Evolutionary conservation across 2,113 vertebrate species (phyloP), one percentile per base, ranked within the genome.

Genomic region (Mormyrus iriodes): DNA sequence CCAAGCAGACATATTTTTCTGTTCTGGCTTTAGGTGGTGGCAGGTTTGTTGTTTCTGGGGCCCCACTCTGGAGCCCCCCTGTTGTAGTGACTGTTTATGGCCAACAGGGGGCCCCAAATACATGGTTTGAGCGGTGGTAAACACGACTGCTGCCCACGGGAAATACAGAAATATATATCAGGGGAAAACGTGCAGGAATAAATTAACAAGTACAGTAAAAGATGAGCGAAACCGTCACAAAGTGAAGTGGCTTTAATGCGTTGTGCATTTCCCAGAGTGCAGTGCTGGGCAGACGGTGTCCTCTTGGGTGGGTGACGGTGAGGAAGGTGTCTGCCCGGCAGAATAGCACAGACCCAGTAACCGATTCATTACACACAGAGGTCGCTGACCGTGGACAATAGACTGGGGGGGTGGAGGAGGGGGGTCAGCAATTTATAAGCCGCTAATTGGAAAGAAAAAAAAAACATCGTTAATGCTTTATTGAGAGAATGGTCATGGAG

Each of bases 331-430:
- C 8, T 8, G 53, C 2, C n/a, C 9, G 9, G n/a, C 86, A 85
- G 17, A 12, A 3, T 17, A 42, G 39, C 39, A 48, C 42, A 19
- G 4, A 84, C 21, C 39, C 17, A 42, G 53, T 82, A 65, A 4
- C 24, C 8, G 44, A 84, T 84, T 88, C 52, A 58, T 89, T 85
- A 88, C 31, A 88, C 27, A 44, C 76, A 85, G 48, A 48, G 79
- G 76, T 84, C 61, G 31, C 17, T 90, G 65, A 90, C 42, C 58
- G 13, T 51, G 35, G 53, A 86, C 27, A 52, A 86, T 21, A 17
- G 51, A 46, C 24, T 83, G 21, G 7, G 6, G 48, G 3, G n/a
- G 35, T 0, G 46, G 83, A 0, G 24, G 35, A 24, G 73, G 53
- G 76, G 12, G 65, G 65, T 13, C 49, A 53, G 87, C 52, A 69